Evolutionary conservation across 2,797 vertebrate genomes (phyloP), one percentile per base, ranked within the genome.

Genomic region (Moxostoma hubbsi): DNA sequence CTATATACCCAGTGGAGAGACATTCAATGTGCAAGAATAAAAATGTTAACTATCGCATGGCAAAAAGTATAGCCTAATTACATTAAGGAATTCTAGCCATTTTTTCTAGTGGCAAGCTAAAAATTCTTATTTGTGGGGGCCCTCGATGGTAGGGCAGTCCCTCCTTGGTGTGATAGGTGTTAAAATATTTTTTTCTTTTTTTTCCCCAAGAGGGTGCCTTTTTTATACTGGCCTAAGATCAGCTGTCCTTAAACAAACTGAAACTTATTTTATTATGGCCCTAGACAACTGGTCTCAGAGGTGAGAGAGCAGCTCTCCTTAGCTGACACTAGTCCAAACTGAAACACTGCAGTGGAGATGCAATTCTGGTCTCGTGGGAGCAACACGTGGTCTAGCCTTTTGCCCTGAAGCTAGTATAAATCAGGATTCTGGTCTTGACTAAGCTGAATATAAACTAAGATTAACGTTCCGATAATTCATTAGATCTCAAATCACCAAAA

Each of bases 71-170:
- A 18, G 57, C 13, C 55, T 69, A 58, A 46, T 81, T 67, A 50
- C 61, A 74, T 45, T 68, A 18, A 24, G 57, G 47, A 3, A 58
- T 63, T 12, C 16, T 43, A 63, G 43, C 18, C n/a, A 45, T 10
- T 51, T 45, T 18, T 73, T 62, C 13, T 66, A 77, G 53, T 5
- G 46, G 58, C 13, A 65, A 50, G 46, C 69, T 78, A 77, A 83
- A 83, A 83, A 81, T 77, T 81, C 54, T 61, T 72, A 68, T 46
- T 5, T n/a, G 45, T 79, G 43, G 15, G 5, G 50, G 47, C 6
- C 57, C 50, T 54, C 18, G 16, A 36, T 63, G 43, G 59, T 45
- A 15, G 65, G 57, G 53, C 5, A 66, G 24, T 24, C 24, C 69
- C 64, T 49, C 55, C 24, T 2, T 24, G 24, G 36, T 36, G 36